Conservation (phyloP, 1,140 invertebrate genomes). For the Lerema accius region DNA sequence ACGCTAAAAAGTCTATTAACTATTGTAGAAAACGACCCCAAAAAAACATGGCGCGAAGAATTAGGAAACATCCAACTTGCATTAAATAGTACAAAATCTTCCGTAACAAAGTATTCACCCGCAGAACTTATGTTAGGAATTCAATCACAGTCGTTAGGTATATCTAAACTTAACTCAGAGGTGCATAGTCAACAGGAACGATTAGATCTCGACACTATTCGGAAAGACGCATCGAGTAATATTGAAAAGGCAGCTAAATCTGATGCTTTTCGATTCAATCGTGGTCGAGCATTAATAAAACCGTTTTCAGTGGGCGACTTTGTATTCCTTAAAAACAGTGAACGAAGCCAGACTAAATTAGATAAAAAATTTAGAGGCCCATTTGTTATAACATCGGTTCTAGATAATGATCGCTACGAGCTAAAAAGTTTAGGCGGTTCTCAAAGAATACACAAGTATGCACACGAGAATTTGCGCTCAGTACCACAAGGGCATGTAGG, state of each 20-base stretch:
- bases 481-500: slow-evolving; percentile 40
- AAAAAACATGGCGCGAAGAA: background rate
- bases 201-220: background rate
- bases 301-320: background rate
- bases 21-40: background rate
- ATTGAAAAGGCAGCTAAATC: slow-evolving; percentile 4
- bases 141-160: background rate
- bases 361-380: slow-evolving; percentile 14
- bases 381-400: slow-evolving; percentile 1
- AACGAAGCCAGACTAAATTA: slow-evolving; percentile 9
- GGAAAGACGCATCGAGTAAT: background rate
- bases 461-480: slow-evolving; percentile 44
- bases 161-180: background rate
- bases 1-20: background rate
- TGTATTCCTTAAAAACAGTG: background rate
- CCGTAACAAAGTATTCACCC: background rate
- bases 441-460: slow-evolving; percentile 37
- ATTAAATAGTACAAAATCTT: background rate
- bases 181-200: background rate
- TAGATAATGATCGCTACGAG: slow-evolving; percentile 17
- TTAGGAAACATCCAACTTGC: background rate
- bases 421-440: slow-evolving; percentile 39
- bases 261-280: background rate
- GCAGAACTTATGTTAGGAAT: slow-evolving; percentile 1
- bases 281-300: background rate